Conservation (phyloP, 2,888 invertebrate genomes). For the Penaeus monodon region DNA sequence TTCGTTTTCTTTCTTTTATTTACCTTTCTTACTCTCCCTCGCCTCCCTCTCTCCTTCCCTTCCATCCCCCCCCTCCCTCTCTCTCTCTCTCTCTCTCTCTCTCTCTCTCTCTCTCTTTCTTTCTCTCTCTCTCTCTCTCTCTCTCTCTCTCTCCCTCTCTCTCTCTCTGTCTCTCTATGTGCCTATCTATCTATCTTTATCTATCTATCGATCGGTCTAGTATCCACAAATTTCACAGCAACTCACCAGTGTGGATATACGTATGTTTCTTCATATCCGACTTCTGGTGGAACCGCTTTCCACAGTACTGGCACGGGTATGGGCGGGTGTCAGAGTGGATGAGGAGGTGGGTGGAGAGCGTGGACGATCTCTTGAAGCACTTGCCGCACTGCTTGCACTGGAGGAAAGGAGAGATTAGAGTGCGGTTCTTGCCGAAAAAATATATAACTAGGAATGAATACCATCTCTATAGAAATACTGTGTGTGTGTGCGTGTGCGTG, state of each 20-base stretch:
- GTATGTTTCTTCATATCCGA: constrained; percentile 79
- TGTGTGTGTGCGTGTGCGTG: background rate
- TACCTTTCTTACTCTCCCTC: too few relatives aligned
- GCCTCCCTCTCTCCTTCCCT: background rate
- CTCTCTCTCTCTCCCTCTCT: constrained; percentile 46
- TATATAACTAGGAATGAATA: too few relatives aligned
- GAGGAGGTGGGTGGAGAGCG: constrained; percentile 73
- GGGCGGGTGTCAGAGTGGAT: constrained; percentile 74
- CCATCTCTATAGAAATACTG: too few relatives aligned
- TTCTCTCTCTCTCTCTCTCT: constrained; percentile 44
- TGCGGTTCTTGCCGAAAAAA: background rate
- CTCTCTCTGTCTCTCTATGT: background rate
- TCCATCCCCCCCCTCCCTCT: too few relatives aligned
- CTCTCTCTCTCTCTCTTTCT: background rate
- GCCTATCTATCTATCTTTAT: background rate
- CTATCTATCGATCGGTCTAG: background rate
- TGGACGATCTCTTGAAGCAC: constrained; percentile 73
- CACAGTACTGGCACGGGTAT: constrained; percentile 76
- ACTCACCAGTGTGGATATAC: constrained; percentile 76
- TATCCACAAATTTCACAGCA: background rate
- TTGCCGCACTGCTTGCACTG: constrained; percentile 68
- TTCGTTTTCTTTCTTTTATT: too few relatives aligned
- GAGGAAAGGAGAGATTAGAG: background rate
- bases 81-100: background rate
- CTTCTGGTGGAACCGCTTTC: constrained; percentile 77